phyloP scores from a whole-genome alignment of 2,113 vertebrate genomes.

The Colossoma macropomum region DNA sequence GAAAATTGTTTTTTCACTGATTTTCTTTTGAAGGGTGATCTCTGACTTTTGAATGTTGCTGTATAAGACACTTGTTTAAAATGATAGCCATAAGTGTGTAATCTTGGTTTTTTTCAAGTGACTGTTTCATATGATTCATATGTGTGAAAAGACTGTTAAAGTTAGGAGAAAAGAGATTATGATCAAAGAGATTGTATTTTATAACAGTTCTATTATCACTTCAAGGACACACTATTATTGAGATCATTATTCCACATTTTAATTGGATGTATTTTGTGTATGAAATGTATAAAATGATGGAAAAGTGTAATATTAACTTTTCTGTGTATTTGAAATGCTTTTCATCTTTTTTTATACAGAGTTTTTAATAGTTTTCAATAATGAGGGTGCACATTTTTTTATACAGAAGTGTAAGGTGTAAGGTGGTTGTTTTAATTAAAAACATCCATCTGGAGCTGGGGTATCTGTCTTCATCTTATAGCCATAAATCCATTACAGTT shows the following conservation, averaged over 20 bases:
- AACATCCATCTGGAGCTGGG: neutral
- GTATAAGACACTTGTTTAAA: neutral
- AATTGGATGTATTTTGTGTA: slow-evolving; percentile 28
- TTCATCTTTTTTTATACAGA: slow-evolving; percentile 4
- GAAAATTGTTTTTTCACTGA: too few relatives aligned
- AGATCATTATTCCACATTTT: slow-evolving; percentile 6
- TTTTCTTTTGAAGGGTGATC: too few relatives aligned
- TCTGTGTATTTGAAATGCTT: slow-evolving; percentile 16
- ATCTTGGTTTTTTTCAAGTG: neutral
- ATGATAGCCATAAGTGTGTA: neutral
- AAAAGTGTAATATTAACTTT: neutral
- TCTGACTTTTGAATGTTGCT: neutral
- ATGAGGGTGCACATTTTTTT: neutral
- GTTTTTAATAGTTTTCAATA: neutral
- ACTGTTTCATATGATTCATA: neutral
- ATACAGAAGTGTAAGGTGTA: neutral
- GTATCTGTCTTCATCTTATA: neutral
- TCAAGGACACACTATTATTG: slow-evolving; percentile 37
- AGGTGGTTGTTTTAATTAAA: neutral
- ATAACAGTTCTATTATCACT: slow-evolving; percentile 11
- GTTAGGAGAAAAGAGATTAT: neutral
- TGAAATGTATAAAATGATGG: slow-evolving; percentile 38
- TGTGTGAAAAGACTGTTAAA: neutral
- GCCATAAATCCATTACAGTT: neutral
- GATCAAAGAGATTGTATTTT: slow-evolving; percentile 31